Percentiles rank a stretch among this genome's conserved stretches.
These are phyloP conservation scores for Garrulus glandarius DNA, from an alignment of 2,797 vertebrate genomes.

Conservation along the genomic window DNA sequence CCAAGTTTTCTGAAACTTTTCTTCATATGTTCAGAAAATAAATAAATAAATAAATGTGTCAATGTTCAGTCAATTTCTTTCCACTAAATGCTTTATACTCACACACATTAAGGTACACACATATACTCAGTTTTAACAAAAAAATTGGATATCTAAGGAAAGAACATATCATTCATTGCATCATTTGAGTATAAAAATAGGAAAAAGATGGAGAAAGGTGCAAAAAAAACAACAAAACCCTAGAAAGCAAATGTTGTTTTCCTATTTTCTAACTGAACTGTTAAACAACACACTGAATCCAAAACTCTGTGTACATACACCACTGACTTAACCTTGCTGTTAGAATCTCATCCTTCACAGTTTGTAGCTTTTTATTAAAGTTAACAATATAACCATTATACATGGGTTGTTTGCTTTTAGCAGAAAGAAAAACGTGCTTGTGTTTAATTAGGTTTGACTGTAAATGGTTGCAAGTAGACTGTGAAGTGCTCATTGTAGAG, in stretches of 20 bases:
- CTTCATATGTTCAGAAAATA: neutral
- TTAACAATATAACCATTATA: slow-evolving; percentile 51
- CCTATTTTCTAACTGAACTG: neutral
- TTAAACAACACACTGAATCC: neutral
- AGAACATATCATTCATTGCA: neutral
- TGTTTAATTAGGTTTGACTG: slow-evolving; percentile 64
- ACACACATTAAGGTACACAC: neutral
- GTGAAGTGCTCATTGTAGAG: slow-evolving; percentile 46
- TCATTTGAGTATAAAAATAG: neutral
- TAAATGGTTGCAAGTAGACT: slow-evolving; percentile 56
- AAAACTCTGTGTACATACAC: neutral
- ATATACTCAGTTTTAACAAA: neutral
- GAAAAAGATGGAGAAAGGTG: neutral
- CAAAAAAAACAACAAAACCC: neutral
- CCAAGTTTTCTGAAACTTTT: neutral
- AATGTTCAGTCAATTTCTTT: neutral
- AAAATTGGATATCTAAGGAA: neutral
- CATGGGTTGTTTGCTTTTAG: slow-evolving; percentile 49
- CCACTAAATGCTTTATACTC: neutral
- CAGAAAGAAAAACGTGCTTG: slow-evolving; percentile 20
- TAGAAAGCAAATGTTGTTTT: neutral
- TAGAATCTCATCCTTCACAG: slow-evolving; percentile 54
- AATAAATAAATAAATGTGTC: neutral
- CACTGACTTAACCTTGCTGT: slow-evolving; percentile 17
- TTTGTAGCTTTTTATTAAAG: slow-evolving; percentile 56